These are phyloP conservation scores for Ceryle rudis DNA, from an alignment of 2,797 vertebrate genomes.

Conservation along the genomic window DNA sequence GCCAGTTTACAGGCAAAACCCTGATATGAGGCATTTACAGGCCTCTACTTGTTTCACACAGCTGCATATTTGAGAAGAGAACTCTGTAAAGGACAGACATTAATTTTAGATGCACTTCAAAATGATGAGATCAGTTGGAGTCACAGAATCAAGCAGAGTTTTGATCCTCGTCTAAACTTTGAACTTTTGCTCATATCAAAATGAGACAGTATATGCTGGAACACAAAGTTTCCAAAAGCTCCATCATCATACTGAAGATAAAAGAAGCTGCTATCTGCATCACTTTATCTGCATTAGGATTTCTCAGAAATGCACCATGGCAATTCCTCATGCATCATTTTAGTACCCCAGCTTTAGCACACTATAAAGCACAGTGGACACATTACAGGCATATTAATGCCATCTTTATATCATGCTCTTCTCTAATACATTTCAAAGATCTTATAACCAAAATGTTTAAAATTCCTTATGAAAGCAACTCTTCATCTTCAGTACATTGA, in stretches of 20 bases:
- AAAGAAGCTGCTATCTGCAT: not conserved
- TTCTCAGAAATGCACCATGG: not conserved
- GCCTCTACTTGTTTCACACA: not conserved
- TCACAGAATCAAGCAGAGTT: conserved; percentile 20
- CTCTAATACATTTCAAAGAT: not conserved
- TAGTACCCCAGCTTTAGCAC: not conserved
- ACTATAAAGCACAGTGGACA: not conserved
- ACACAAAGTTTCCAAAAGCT: not conserved
- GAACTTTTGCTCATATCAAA: conserved; percentile 16
- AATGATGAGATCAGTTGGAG: conserved; percentile 31
- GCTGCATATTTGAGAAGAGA: not conserved
- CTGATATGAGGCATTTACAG: not conserved
- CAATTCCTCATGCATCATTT: not conserved
- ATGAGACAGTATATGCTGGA: not conserved
- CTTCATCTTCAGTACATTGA: not conserved
- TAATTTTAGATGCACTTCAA: conserved; percentile 49
- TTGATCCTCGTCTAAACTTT: conserved; percentile 33
- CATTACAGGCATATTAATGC: not conserved
- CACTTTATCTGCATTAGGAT: not conserved
- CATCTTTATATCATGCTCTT: not conserved
- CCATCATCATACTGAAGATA: not conserved
- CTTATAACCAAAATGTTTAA: not conserved
- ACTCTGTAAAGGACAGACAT: not conserved
- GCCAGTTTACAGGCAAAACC: not conserved
- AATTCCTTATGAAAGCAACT: not conserved